Evolutionary conservation across 2,888 invertebrate species (phyloP).

Genomic region (Uloborus plumipes): DNA sequence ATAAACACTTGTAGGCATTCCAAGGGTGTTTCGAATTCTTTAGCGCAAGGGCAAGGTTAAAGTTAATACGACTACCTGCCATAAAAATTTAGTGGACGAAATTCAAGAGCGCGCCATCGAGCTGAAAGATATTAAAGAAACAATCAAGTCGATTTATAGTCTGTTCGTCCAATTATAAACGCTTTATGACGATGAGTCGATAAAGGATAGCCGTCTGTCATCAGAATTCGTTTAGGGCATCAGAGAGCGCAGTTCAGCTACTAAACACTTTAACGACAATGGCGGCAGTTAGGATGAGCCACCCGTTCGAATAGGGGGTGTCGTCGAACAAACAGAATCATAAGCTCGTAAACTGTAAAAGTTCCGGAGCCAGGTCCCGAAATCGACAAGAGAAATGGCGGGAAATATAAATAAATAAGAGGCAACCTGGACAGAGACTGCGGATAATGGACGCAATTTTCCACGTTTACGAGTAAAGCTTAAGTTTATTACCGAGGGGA

Average conservation of each 20-base stretch:
- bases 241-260: conserved; percentile 12
- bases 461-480: conserved; percentile 27
- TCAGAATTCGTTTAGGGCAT: conserved; percentile 21
- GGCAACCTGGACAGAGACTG: too few species aligned
- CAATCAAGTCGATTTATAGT: conserved; percentile 27
- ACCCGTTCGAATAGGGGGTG: conserved; percentile 4
- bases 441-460: conserved; percentile 26
- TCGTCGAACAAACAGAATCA: conserved; percentile 26
- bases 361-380: conserved; percentile 12
- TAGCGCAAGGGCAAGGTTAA: too few species aligned
- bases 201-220: conserved; percentile 32
- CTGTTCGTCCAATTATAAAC: conserved; percentile 34
- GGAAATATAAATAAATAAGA: too few species aligned
- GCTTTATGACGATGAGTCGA: conserved; percentile 25
- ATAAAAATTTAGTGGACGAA: too few species aligned
- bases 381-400: not conserved
- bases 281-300: conserved; percentile 28
- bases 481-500: conserved; percentile 24
- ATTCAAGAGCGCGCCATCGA: too few species aligned
- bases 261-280: conserved; percentile 43
- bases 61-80: too few species aligned
- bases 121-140: not conserved
- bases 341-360: conserved; percentile 46
- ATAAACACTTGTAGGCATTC: too few species aligned
- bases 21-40: too few species aligned